Base-by-base conservation (phyloP, 2,113 vertebrate genomes). In the Noctilio leporinus region DNA sequence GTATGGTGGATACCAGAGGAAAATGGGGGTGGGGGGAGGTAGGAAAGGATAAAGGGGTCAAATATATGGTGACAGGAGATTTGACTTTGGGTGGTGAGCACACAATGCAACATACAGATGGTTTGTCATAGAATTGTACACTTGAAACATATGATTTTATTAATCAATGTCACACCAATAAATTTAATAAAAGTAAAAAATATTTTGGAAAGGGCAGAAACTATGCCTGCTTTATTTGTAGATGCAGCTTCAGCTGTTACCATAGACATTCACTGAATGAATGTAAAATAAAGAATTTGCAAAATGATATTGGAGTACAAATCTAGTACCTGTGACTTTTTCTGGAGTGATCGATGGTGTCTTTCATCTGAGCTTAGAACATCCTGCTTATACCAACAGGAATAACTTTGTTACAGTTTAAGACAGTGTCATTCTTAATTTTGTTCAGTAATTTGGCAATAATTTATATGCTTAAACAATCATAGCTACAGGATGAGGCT, bases 381-480 rank as follows among this genome's bases (percentile, higher is more conserved):
- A 43, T 9, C 10, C 82, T 89, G 67, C 69, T 94, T 75, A 83
- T 30, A 82, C 15, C 24, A 90, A 0, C 43, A 95, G 67, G 65
- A 92, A 76, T 91, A 89, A 91, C 26, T 81, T 86, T 84, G 69
- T 78, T 94, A 30, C 30, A 62, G 6, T 91, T 70, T 45, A 89
- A 53, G 82, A 59, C 7, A 70, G 38, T 92, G 51, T 73, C 70
- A 64, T 75, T 91, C 22, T 94, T 89, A 93, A 86, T 95, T 95
- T 72, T 91, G 92, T 90, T 92, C 85, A 96, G 43, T 89, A 87
- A 92, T 80, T 95, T 89, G 83, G 70, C 57, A 91, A 93, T 93
- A 86, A 84, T 89, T 89, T 91, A 55, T 67, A 69, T 62, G 53
- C 73, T 95, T 89, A 91, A 85, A 86, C 30, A 89, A 76, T 89